Evolutionary conservation across 2,797 vertebrate species (phyloP).

Genomic region (Parauchenoglanis ngamensis): DNA sequence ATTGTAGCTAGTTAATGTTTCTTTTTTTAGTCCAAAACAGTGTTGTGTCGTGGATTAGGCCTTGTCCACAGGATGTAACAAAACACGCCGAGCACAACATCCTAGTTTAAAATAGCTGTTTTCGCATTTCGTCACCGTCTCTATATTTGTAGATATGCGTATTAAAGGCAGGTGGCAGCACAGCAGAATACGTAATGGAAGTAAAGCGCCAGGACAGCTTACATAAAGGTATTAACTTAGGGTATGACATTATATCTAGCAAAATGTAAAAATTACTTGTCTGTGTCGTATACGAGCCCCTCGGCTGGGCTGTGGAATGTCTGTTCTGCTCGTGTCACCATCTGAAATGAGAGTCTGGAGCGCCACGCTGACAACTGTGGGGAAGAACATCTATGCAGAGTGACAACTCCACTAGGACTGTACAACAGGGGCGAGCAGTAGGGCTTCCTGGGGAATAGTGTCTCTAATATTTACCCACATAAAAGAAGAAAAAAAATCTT

Average conservation of each 20-base stretch:
- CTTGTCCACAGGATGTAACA: slow-evolving; percentile 59
- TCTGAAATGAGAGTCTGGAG: slow-evolving; percentile 63
- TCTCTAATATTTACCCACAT: slow-evolving; percentile 49
- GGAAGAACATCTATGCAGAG: slow-evolving; percentile 54
- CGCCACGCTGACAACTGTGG: slow-evolving; percentile 64
- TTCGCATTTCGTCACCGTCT: slow-evolving; percentile 63
- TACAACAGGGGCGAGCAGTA: slow-evolving; percentile 45
- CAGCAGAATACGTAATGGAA: slow-evolving; percentile 24
- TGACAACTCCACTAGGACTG: slow-evolving; percentile 55
- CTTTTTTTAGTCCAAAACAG: slow-evolving; percentile 59
- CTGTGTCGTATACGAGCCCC: slow-evolving; percentile 19
- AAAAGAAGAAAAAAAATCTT: background rate
- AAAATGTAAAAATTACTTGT: slow-evolving; percentile 33
- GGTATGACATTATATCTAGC: slow-evolving; percentile 6
- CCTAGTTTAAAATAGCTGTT: slow-evolving; percentile 60
- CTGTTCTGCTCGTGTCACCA: slow-evolving; percentile 64
- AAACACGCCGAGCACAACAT: slow-evolving; percentile 57
- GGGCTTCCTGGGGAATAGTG: slow-evolving; percentile 53
- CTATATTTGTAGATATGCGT: slow-evolving; percentile 59
- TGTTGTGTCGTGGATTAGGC: slow-evolving; percentile 58
- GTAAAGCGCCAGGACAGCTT: slow-evolving; percentile 2
- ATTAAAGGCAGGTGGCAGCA: slow-evolving; percentile 41
- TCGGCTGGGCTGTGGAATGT: slow-evolving; percentile 51
- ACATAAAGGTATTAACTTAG: slow-evolving; percentile 15
- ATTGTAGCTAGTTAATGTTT: slow-evolving; percentile 13